Evolutionary conservation across 2,888 invertebrate genomes (phyloP).

Genomic region (Corbicula japonica): DNA sequence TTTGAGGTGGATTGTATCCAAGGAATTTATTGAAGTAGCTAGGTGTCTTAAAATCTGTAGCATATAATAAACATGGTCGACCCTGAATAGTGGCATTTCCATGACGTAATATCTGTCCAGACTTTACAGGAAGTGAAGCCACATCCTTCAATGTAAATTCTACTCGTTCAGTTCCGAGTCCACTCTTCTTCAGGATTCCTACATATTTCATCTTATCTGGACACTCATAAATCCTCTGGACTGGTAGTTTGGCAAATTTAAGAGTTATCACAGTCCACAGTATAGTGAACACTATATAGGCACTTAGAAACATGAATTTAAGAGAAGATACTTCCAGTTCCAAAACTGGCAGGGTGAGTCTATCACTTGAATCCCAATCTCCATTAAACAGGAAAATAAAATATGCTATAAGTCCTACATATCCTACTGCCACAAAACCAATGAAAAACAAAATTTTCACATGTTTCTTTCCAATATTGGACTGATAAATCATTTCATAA

Average conservation of each 20-base stretch:
- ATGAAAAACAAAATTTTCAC: background rate
- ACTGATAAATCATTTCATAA: slow-evolving; percentile 20
- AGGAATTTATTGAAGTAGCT: slow-evolving; percentile 17
- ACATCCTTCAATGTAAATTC: slow-evolving; percentile 17
- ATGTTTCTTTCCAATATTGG: slow-evolving; percentile 8
- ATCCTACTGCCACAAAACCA: background rate
- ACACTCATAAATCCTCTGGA: slow-evolving; percentile 20
- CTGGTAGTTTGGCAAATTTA: background rate
- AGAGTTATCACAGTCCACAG: background rate
- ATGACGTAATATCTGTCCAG: background rate
- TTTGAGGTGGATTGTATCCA: too few relatives aligned
- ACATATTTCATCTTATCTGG: background rate
- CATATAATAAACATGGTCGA: slow-evolving; percentile 1
- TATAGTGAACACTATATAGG: background rate
- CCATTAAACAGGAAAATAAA: background rate
- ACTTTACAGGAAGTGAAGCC: too few relatives aligned
- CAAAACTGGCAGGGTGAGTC: background rate
- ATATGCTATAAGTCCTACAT: background rate
- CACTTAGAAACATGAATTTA: background rate
- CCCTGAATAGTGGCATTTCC: slow-evolving; percentile 17
- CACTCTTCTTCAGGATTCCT: slow-evolving; percentile 13
- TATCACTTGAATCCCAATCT: background rate
- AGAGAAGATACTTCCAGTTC: background rate
- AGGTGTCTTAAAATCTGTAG: slow-evolving; percentile 6
- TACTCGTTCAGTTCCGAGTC: slow-evolving; percentile 6